Evolutionary conservation across 2,888 invertebrate species (phyloP), one percentile per base, ranked within the genome.

Genomic region (Caenorhabditis sp.): DNA sequence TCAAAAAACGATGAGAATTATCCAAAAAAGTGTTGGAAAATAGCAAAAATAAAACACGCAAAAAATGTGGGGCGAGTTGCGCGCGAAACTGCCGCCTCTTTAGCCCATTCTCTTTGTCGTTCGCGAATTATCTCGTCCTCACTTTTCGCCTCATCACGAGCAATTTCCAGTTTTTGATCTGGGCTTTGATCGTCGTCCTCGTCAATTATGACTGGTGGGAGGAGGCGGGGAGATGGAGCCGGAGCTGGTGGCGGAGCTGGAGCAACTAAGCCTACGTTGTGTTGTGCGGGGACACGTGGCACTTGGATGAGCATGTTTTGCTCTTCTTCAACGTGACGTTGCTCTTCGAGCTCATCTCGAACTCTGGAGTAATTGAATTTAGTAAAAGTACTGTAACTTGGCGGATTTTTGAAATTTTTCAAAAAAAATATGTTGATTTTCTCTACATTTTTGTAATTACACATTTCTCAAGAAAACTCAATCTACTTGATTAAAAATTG

Each of bases 71-170:
- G n/a, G n/a, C n/a, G n/a, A n/a, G n/a, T 17, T 10, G 43, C 43
- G 5, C 31, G 5, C 31, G 31, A 31, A 31, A 43, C 14, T 43
- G 6, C 43, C 43, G 43, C 43, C 4, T 31, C 31, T 43, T 17
- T 5, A 17, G 74, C 74, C 74, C 74, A 74, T 58, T 74, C 74
- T n/a, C 49, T 60, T 21, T 74, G 74, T 21, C 74, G 21, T 3
- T 69, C 74, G 26, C 54, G 59, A n/a, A 74, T 66, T 10, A 74
- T 69, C 21, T 74, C 74, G 8, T 69, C 74, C 21, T 74, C 74
- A n/a, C 10, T 21, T 54, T 19, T 53, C 31, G 54, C 26, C n/a
- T 66, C 53, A 24, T 74, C 74, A 50, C 69, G 66, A 4, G 63
- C 69, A 14, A 74, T 62, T 64, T 74, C 69, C 31, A 64, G 43